Evolutionary conservation across 2,797 vertebrate species (phyloP).

Genomic region (Micromesistius poutassou): DNA sequence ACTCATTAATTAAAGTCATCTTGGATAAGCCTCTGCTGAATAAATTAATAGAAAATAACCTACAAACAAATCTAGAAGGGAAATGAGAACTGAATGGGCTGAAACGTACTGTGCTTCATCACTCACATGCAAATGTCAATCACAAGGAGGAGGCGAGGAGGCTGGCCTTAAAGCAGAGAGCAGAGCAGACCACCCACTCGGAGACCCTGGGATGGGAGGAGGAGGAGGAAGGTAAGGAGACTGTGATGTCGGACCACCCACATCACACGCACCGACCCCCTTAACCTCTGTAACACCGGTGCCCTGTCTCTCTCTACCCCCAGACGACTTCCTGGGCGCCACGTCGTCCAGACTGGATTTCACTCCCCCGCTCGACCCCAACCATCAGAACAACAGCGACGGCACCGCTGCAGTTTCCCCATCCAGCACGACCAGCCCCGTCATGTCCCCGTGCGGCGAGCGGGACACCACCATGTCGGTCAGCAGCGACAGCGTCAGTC

Average conservation of each 20-base stretch:
- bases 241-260: background rate
- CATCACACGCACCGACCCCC: background rate
- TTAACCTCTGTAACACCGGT: background rate
- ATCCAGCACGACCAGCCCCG: conserved; percentile 42
- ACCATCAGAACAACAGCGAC: background rate
- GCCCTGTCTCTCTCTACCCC: background rate
- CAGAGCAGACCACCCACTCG: conserved; percentile 82
- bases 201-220: conserved; percentile 94
- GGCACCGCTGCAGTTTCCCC: conserved; percentile 6
- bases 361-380: conserved; percentile 50
- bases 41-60: background rate
- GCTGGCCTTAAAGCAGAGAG: conserved; percentile 90
- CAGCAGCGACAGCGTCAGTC: conserved; percentile 89
- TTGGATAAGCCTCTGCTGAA: background rate
- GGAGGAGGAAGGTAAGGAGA: conserved; percentile 74
- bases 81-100: background rate
- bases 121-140: background rate
- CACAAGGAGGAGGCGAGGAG: conserved; percentile 89
- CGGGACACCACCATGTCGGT: conserved; percentile 79
- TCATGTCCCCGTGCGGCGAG: conserved; percentile 54
- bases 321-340: conserved; percentile 85
- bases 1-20: background rate
- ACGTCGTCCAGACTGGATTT: conserved; percentile 69
- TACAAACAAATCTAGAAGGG: background rate
- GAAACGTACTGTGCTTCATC: background rate